Percentiles rank a stretch among this genome's conserved stretches.
These are phyloP conservation scores for Lottia gigantea DNA, from an alignment of 2,888 invertebrate species.

Conservation along the genomic window DNA sequence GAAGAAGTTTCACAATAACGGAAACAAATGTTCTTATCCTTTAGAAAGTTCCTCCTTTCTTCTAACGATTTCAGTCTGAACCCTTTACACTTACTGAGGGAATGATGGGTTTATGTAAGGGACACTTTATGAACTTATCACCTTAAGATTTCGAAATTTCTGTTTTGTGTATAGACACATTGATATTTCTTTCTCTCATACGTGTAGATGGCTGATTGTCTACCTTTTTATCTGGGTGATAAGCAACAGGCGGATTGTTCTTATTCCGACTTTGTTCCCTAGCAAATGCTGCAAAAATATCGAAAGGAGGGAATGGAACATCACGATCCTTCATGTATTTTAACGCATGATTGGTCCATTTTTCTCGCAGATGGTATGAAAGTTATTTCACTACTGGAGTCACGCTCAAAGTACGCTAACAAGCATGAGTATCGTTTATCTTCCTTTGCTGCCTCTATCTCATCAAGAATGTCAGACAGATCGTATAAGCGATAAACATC, in stretches of 20 bases:
- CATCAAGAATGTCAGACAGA: slow-evolving; percentile 27
- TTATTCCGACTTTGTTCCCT: slow-evolving; percentile 22
- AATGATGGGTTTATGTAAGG: slow-evolving; percentile 15
- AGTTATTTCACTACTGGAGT: slow-evolving; percentile 33
- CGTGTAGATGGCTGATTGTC: not conserved
- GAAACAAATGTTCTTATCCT: slow-evolving; percentile 25
- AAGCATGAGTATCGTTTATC: slow-evolving; percentile 22
- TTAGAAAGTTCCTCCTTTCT: not conserved
- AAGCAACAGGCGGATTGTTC: slow-evolving; percentile 32
- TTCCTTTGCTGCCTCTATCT: slow-evolving; percentile 30
- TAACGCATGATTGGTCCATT: slow-evolving; percentile 30
- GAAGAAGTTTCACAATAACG: slow-evolving; percentile 23
- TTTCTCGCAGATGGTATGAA: slow-evolving; percentile 31
- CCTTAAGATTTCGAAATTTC: not conserved
- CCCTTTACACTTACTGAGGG: slow-evolving; percentile 21
- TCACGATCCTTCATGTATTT: slow-evolving; percentile 27
- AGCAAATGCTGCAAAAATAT: slow-evolving; percentile 30
- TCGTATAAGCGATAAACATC: slow-evolving; percentile 29
- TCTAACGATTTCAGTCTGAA: slow-evolving; percentile 19
- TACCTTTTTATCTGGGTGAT: not conserved
- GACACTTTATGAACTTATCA: not conserved
- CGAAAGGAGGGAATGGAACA: slow-evolving; percentile 35
- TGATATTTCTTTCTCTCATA: not conserved
- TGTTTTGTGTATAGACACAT: not conserved
- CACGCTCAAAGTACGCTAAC: slow-evolving; percentile 35